Base-by-base conservation (phyloP, 2,888 invertebrate genomes). In the Pachymerium ferrugineum region DNA sequence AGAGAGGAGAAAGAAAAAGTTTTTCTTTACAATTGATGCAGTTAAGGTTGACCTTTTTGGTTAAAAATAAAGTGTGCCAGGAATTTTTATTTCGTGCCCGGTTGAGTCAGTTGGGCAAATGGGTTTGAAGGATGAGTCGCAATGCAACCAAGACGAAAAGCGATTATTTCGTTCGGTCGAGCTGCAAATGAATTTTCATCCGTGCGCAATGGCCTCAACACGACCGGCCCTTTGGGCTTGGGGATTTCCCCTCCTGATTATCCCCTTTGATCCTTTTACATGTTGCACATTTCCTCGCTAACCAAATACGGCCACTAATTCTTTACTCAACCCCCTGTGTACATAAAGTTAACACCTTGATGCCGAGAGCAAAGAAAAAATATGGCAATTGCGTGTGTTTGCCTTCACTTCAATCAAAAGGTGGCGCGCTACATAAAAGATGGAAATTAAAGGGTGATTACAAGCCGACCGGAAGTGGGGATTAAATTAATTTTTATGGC, bases 111-210 rank as follows among this genome's bases (percentile, higher is more conserved):
- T 28, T 25, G 54, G 54, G 54, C 54, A 54, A 54, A n/a, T 54
- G 25, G 54, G 54, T 54, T 54, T 54, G 54, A 54, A 28, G 54
- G 54, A 54, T 54, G 54, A 54, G 54, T 54, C 28, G 54, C 25
- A 54, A 54, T 28, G 54, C 8, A 54, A 28, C 54, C n/a, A n/a
- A n/a, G 54, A 54, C 54, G 25, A 25, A 54, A 54, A 54, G 54
- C 54, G 54, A 54, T 54, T 54, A 54, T 54, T 54, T 54, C 54
- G 54, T 54, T 54, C 54, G 54, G 54, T 54, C 54, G 54, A 54
- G 25, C 54, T 25, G 22, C 54, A 54, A 54, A 54, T 54, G 54
- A 54, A 54, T 54, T 54, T 54, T 54, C 54, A 54, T 54, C 54
- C 54, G 54, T 54, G 54, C 54, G 54, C 25, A 25, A 25, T 54